phyloP scores from a whole-genome alignment of 2,113 vertebrate species.

The Tinamus guttatus region DNA sequence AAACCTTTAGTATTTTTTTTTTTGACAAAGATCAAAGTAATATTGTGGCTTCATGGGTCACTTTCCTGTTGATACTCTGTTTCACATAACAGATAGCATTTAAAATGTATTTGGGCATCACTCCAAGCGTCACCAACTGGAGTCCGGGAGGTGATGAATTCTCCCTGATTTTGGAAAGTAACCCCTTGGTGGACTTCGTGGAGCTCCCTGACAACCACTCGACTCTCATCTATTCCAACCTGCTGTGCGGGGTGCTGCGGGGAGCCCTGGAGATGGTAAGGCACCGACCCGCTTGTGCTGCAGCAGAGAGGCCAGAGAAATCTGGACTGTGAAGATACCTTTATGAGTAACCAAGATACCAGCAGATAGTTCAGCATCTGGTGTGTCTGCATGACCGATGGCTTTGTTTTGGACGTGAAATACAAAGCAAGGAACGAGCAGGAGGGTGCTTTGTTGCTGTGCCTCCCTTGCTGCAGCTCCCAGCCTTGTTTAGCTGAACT shows the following conservation, averaged over 20 bases:
- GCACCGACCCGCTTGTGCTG: not conserved
- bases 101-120: conserved; percentile 98
- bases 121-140: conserved; percentile 98
- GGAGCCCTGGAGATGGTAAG: conserved; percentile 98
- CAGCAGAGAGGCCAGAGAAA: not conserved
- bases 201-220: conserved; percentile 98
- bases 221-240: conserved; percentile 93
- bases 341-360: not conserved
- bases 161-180: conserved; percentile 96
- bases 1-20: not conserved
- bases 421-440: not conserved
- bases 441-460: not conserved
- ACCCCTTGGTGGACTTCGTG: conserved; percentile 97
- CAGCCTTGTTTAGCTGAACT: not conserved
- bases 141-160: conserved; percentile 97
- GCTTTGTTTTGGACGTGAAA: not conserved
- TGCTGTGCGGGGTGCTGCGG: conserved; percentile 93
- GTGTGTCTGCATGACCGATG: accelerated
- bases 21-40: not conserved
- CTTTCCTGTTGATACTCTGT: not conserved
- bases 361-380: not conserved
- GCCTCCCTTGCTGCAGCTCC: no score
- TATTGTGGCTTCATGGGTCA: not conserved
- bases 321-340: not conserved
- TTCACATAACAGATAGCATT: conserved; percentile 88